Evolutionary conservation across 2,888 invertebrate genomes (phyloP), one percentile per base, ranked within the genome.

Genomic region (Crocallis elinguaria): DNA sequence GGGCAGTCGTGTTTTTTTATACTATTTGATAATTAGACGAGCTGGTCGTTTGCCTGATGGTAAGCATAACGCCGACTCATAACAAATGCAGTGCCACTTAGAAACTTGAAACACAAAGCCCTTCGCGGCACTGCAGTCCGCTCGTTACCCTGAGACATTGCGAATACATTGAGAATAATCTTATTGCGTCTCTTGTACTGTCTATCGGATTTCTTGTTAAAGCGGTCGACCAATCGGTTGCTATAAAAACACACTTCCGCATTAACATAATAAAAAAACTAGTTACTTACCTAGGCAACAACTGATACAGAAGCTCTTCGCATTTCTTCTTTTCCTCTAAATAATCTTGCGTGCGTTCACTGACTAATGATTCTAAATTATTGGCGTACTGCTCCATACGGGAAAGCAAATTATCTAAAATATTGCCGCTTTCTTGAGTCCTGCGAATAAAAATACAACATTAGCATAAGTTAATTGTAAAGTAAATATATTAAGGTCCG

Each of bases 341-440:
- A 84, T 99, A 99, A 86, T 99, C 99, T 53, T 97, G 96, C 0
- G 99, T 99, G 64, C 99, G 93, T 83, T 99, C 98, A 75, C 98
- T 98, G 16, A 99, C 99, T 65, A 99, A 92, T 32, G 95, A 95
- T 90, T 99, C 99, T 84, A 99, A 94, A 87, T 99, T 99, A 91
- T 98, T 98, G 25, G 99, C 99, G 79, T 99, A 99, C 83, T 98
- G 98, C 83, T 99, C 99, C 99, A 99, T 99, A 64, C 99, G 96
- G 49, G 97, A 97, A 41, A 98, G 92, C 56, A 99, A 93, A 89
- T 99, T 99, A 91, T 99, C 99, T 72, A 98, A 92, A 64, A 99
- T 96, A 85, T 98, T 98, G 64, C 97, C 97, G 77, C 96, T 96
- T 86, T 97, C 97, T 85, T 96, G 96, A 74, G 95, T 95, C 82